A percentile compares a stretch with the other conserved stretches of the same genome.
phyloP scores from a whole-genome alignment of 2,113 vertebrate genomes.

The Sinocyclocheilus anshuiensis region DNA sequence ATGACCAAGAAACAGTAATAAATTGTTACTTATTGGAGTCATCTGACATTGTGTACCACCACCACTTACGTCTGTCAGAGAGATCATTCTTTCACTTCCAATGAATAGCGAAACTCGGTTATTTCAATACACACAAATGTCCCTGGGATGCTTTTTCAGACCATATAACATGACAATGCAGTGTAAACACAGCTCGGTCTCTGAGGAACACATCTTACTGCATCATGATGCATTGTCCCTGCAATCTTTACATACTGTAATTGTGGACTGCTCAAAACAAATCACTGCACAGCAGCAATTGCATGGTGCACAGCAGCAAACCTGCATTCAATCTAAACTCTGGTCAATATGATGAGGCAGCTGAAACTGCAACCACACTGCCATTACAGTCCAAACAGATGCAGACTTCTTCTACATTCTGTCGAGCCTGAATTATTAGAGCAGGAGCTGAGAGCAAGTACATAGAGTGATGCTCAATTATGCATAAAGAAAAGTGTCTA shows the following conservation, averaged over 20 bases:
- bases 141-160: constrained; percentile 2
- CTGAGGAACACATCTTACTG: constrained; percentile 9
- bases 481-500: constrained; percentile 26
- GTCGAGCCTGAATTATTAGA: not conserved
- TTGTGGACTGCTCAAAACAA: constrained; percentile 23
- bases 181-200: constrained; percentile 9
- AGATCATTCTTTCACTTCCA: constrained; percentile 7
- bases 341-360: constrained; percentile 45
- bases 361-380: constrained; percentile 34
- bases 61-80: constrained; percentile 10
- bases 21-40: constrained; percentile 43
- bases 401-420: not conserved
- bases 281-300: constrained; percentile 39
- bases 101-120: not conserved
- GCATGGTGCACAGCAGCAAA: constrained; percentile 37
- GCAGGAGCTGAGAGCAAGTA: not conserved
- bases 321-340: constrained; percentile 38
- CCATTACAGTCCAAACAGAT: not conserved
- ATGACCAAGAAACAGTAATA: constrained; percentile 18
- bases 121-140: constrained; percentile 17
- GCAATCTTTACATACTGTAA: constrained; percentile 32
- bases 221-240: constrained; percentile 27
- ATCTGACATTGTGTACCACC: constrained; percentile 32
- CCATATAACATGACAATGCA: constrained; percentile 20
- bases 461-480: constrained; percentile 14